Percentiles rank a stretch among this genome's conserved stretches.
Conservation (phyloP, 2,888 invertebrate species). For the Micoletzkya japonica region DNA sequence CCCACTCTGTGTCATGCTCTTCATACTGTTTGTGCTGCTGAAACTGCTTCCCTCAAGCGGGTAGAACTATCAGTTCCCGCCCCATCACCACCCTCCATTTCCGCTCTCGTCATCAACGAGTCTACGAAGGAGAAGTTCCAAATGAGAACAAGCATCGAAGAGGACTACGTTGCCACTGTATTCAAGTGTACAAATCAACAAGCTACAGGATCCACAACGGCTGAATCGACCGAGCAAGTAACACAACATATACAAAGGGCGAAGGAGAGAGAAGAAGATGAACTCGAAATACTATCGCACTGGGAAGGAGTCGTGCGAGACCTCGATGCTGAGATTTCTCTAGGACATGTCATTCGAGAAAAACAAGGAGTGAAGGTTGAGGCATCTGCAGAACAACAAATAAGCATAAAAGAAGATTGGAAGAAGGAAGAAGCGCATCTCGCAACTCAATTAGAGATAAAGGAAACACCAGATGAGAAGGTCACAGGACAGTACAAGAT, state of each 20-base stretch:
- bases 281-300: conserved; percentile 47
- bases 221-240: neutral
- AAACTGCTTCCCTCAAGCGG: conserved; percentile 10
- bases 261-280: conserved; percentile 44
- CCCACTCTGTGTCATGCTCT: conserved; percentile 42
- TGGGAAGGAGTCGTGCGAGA: conserved; percentile 55
- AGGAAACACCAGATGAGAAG: neutral
- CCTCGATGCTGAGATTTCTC: conserved; percentile 46
- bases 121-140: conserved; percentile 13
- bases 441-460: too few species aligned
- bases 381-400: conserved; percentile 4
- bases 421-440: too few species aligned
- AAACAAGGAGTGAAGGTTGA: conserved; percentile 3
- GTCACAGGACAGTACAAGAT: neutral
- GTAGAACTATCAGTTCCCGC: conserved; percentile 4
- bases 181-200: conserved; percentile 14
- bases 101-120: conserved; percentile 8
- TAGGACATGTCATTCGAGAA: conserved; percentile 19
- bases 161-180: conserved; percentile 13
- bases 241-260: conserved; percentile 20
- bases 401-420: conserved; percentile 16
- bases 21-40: conserved; percentile 39
- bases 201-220: neutral
- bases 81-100: neutral
- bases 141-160: conserved; percentile 3